phyloP scores from a whole-genome alignment of 2,113 vertebrate species.

The Gracilinanus agilis region DNA sequence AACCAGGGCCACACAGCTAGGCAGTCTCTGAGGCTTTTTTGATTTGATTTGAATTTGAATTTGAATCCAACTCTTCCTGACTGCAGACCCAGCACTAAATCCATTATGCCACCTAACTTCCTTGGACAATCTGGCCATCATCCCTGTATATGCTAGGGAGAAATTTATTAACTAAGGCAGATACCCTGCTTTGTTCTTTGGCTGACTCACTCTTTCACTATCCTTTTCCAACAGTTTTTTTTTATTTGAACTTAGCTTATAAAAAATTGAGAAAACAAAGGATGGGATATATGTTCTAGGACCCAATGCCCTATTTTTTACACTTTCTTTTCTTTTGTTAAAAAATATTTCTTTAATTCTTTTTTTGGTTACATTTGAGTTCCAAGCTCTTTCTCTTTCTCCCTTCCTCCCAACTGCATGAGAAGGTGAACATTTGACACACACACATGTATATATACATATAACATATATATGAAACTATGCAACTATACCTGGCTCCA shows the following conservation, averaged over 20 bases:
- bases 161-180: background rate
- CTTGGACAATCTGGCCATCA: conserved; percentile 62
- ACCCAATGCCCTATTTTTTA: background rate
- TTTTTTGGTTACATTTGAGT: too few species aligned
- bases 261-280: conserved; percentile 24
- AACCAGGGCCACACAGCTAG: background rate
- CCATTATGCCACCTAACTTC: background rate
- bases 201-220: background rate
- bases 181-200: background rate
- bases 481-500: too few species aligned
- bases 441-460: too few species aligned
- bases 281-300: background rate
- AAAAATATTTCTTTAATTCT: too few species aligned
- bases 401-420: too few species aligned
- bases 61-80: background rate
- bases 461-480: too few species aligned
- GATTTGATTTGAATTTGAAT: background rate
- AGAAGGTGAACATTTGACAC: too few species aligned
- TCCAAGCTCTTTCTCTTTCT: too few species aligned
- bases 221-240: background rate
- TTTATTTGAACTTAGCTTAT: background rate
- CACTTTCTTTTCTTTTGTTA: too few species aligned
- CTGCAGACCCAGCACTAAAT: background rate
- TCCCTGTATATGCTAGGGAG: conserved; percentile 58
- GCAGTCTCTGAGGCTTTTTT: background rate